A percentile compares a stretch with the other conserved stretches of the same genome.
phyloP scores from a whole-genome alignment of 1,140 invertebrate species.

The Zaprionus africanus region DNA sequence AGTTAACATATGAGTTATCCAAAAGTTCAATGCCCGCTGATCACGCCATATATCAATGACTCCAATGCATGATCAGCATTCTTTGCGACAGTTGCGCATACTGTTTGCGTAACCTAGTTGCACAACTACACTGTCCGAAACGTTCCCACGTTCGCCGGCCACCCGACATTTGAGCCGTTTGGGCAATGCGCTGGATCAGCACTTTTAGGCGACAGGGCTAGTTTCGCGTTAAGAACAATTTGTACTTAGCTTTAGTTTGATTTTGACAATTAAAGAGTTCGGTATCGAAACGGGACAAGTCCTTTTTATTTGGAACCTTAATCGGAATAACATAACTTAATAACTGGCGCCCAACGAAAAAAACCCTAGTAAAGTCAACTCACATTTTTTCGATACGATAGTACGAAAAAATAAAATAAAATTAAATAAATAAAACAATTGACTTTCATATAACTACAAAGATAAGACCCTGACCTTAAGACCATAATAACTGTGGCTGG shows the following conservation, averaged over 20 bases:
- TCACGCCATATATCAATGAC: background rate
- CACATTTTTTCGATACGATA: too few species aligned
- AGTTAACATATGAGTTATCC: background rate
- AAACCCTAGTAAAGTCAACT: too few species aligned
- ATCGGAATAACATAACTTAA: background rate
- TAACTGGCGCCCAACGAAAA: too few species aligned
- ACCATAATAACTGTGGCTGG: too few species aligned
- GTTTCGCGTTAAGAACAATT: background rate
- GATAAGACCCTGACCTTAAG: too few species aligned
- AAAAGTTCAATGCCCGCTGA: conserved; percentile 1
- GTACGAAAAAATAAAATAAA: too few species aligned
- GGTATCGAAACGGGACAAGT: background rate
- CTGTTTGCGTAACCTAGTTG: background rate
- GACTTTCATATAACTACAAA: too few species aligned
- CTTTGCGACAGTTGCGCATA: background rate
- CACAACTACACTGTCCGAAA: background rate
- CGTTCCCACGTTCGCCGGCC: background rate
- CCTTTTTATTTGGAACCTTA: too few species aligned
- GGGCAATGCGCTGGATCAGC: background rate
- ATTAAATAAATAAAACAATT: too few species aligned
- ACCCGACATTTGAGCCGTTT: background rate
- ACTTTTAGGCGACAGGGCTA: conserved; percentile 1
- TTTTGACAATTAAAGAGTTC: background rate
- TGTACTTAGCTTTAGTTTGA: background rate
- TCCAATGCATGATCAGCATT: background rate